A percentile compares a stretch with the other conserved stretches of the same genome.
phyloP scores from a whole-genome alignment of 2,888 invertebrate genomes.

The Chloromyia formosa region DNA sequence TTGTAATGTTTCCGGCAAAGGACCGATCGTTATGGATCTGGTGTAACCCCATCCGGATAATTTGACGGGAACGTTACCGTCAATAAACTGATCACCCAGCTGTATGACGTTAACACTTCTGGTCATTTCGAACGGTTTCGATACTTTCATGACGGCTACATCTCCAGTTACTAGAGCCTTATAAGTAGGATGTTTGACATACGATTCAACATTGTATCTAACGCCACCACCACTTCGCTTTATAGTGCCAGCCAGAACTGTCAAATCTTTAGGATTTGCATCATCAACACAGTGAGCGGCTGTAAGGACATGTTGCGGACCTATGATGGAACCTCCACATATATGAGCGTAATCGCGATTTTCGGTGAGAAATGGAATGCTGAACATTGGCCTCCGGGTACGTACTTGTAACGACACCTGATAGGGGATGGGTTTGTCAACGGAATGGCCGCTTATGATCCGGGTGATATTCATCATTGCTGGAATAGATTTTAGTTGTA shows the following conservation, averaged over 20 bases:
- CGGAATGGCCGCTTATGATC: conserved; percentile 51
- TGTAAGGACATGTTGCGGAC: conserved; percentile 59
- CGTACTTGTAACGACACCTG: conserved; percentile 58
- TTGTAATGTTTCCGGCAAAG: conserved; percentile 57
- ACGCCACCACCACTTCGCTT: conserved; percentile 52
- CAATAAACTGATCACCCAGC: conserved; percentile 56
- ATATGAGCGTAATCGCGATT: conserved; percentile 58
- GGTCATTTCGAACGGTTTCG: conserved; percentile 56
- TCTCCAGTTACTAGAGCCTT: conserved; percentile 59
- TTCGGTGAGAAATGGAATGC: conserved; percentile 50
- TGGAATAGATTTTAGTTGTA: no score
- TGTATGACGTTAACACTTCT: conserved; percentile 63
- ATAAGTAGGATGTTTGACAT: conserved; percentile 60
- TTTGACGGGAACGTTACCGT: conserved; percentile 55
- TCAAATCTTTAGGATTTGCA: conserved; percentile 56
- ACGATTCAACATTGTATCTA: conserved; percentile 57
- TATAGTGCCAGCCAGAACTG: conserved; percentile 49
- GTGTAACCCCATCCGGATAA: conserved; percentile 62
- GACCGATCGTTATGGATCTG: conserved; percentile 56
- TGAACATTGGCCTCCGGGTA: conserved; percentile 20
- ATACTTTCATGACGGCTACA: conserved; percentile 60
- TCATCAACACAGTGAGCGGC: conserved; percentile 62
- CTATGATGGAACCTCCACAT: conserved; percentile 61
- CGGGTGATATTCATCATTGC: conserved; percentile 39
- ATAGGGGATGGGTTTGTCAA: conserved; percentile 58